Conservation (phyloP, 2,797 vertebrate species). For the Acrocephalus scirpaceus region DNA sequence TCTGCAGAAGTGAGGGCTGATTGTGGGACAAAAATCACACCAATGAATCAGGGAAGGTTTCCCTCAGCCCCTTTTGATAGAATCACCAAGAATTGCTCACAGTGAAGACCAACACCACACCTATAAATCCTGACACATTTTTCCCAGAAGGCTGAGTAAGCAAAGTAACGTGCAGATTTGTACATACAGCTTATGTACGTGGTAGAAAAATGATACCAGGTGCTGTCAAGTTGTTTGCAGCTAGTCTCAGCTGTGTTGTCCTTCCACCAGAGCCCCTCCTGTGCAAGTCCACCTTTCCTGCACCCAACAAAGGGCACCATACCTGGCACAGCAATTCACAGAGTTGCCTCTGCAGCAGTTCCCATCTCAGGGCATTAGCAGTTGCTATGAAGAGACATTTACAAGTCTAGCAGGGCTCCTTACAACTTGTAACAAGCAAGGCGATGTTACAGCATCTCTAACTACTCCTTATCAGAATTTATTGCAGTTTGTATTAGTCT, state of each 20-base stretch:
- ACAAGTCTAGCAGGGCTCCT: background rate
- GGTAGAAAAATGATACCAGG: background rate
- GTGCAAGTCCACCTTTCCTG: background rate
- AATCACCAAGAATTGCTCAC: background rate
- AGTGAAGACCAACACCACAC: background rate
- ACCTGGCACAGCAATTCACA: slow-evolving; percentile 64
- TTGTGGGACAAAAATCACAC: background rate
- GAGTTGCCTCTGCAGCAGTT: slow-evolving; percentile 30
- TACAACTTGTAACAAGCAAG: background rate
- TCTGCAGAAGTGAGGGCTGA: background rate
- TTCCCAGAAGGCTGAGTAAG: background rate
- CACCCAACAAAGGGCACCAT: background rate
- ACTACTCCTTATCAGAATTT: background rate
- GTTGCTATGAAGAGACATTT: slow-evolving; percentile 44
- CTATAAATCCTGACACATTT: background rate
- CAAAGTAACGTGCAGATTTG: background rate
- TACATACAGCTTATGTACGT: fast-evolving
- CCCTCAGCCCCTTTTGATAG: background rate
- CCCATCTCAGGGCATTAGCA: slow-evolving; percentile 15
- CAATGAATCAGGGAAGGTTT: background rate
- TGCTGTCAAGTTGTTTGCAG: background rate
- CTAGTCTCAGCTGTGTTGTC: background rate
- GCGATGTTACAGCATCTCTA: background rate
- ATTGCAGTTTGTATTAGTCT: background rate
- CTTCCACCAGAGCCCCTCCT: background rate